Conservation (phyloP, 2,113 vertebrate genomes). For the Accipiter virgatus region DNA sequence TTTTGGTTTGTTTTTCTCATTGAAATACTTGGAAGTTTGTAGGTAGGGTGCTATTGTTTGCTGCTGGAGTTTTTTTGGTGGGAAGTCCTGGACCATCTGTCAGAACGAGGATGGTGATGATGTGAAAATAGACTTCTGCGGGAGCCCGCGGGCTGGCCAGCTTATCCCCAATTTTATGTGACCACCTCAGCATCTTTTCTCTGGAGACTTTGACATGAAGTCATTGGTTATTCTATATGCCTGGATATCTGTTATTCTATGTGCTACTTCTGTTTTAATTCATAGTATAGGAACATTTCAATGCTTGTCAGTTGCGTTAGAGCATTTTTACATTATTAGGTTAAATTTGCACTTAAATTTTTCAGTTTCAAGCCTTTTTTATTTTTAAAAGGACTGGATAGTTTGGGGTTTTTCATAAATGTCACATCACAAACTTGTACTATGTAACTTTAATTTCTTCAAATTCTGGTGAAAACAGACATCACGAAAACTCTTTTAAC, state of each 20-base stretch:
- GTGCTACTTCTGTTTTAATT: neutral
- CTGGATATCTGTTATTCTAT: neutral
- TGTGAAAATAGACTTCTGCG: neutral
- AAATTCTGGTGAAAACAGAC: neutral
- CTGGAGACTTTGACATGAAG: neutral
- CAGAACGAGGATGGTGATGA: neutral
- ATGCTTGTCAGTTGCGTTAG: neutral
- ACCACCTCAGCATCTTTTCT: rapidly evolving
- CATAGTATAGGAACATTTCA: rapidly evolving
- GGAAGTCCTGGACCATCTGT: neutral
- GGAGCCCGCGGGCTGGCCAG: neutral
- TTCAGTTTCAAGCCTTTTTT: neutral
- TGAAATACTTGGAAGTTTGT: no score
- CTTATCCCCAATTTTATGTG: rapidly evolving
- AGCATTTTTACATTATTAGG: neutral
- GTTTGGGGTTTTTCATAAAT: neutral
- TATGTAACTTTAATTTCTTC: neutral
- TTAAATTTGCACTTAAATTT: neutral
- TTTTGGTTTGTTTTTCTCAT: neutral
- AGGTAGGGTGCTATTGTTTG: neutral
- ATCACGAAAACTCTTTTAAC: neutral
- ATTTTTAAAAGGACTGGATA: neutral
- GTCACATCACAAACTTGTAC: neutral
- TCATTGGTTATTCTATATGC: neutral
- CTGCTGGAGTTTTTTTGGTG: neutral